Conservation (phyloP, 2,888 invertebrate genomes). For the Antitype chi region DNA sequence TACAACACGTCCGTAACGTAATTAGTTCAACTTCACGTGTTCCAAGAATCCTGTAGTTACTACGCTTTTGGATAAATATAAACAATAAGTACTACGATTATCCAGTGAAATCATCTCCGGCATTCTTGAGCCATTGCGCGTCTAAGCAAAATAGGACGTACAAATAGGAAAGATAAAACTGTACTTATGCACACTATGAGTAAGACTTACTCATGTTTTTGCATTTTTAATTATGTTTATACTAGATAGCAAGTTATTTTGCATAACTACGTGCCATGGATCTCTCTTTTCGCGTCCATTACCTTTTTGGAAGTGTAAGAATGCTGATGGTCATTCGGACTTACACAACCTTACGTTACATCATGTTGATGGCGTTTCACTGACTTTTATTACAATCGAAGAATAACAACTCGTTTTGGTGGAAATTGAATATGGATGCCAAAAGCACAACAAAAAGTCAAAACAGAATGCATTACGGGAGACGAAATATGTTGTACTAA, state of each 20-base stretch:
- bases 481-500: neutral
- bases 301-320: slow-evolving; percentile 49
- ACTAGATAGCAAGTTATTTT: slow-evolving; percentile 46
- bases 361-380: slow-evolving; percentile 28
- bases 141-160: slow-evolving; percentile 48
- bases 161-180: slow-evolving; percentile 66
- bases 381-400: slow-evolving; percentile 50
- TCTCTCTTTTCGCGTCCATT: slow-evolving; percentile 61
- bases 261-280: slow-evolving; percentile 52
- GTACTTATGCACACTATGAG: slow-evolving; percentile 63
- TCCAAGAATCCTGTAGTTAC: slow-evolving; percentile 71
- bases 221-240: slow-evolving; percentile 47
- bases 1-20: slow-evolving; percentile 79
- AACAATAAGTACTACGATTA: slow-evolving; percentile 64
- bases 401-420: slow-evolving; percentile 35
- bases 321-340: slow-evolving; percentile 40
- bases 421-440: neutral
- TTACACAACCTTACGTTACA: slow-evolving; percentile 56
- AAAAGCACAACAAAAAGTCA: neutral
- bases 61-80: slow-evolving; percentile 70
- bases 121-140: slow-evolving; percentile 67
- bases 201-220: slow-evolving; percentile 62
- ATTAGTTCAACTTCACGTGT: slow-evolving; percentile 77
- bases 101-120: slow-evolving; percentile 64
- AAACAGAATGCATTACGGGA: neutral